Percentiles rank a stretch among this genome's conserved stretches.
These are phyloP conservation scores for Bellardia pandia DNA, from an alignment of 2,888 invertebrate genomes.

Conservation along the genomic window DNA sequence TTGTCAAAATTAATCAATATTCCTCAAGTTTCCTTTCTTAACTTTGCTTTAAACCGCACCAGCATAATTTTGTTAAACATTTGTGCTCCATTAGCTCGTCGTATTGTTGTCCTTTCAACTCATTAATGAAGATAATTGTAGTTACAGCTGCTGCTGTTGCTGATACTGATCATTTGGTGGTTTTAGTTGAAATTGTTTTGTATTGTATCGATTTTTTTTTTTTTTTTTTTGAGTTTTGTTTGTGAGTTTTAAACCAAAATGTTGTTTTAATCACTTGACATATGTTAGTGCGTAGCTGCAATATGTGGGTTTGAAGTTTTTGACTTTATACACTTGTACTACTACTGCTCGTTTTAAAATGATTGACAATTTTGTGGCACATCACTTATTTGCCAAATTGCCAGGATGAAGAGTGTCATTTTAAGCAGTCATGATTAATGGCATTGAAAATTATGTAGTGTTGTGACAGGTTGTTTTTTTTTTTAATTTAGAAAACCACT, in stretches of 20 bases:
- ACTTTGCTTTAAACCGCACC: slow-evolving; percentile 31
- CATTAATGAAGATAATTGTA: slow-evolving; percentile 58
- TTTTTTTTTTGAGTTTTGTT: background rate
- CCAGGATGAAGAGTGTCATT: background rate
- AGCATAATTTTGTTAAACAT: slow-evolving; percentile 52
- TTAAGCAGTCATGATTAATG: slow-evolving; percentile 24
- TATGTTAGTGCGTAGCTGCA: slow-evolving; percentile 33
- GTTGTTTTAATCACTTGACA: slow-evolving; percentile 53
- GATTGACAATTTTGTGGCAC: slow-evolving; percentile 43
- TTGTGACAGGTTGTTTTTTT: background rate
- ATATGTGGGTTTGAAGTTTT: slow-evolving; percentile 43
- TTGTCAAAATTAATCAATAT: slow-evolving; percentile 47
- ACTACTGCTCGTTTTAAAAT: background rate
- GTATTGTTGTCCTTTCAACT: slow-evolving; percentile 48
- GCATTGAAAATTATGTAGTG: background rate
- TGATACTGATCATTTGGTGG: slow-evolving; percentile 41
- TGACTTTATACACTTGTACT: slow-evolving; percentile 11
- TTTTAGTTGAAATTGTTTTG: slow-evolving; percentile 47
- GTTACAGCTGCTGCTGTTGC: slow-evolving; percentile 54
- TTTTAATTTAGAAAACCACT: background rate
- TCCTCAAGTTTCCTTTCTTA: slow-evolving; percentile 19
- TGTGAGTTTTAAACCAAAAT: slow-evolving; percentile 16
- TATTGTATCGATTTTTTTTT: slow-evolving; percentile 15
- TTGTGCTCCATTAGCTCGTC: slow-evolving; percentile 54
- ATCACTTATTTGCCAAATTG: slow-evolving; percentile 22